Percentiles rank a stretch among this genome's conserved stretches.
phyloP scores from a whole-genome alignment of 2,113 vertebrate species.

The Notarius quadriscutis region DNA sequence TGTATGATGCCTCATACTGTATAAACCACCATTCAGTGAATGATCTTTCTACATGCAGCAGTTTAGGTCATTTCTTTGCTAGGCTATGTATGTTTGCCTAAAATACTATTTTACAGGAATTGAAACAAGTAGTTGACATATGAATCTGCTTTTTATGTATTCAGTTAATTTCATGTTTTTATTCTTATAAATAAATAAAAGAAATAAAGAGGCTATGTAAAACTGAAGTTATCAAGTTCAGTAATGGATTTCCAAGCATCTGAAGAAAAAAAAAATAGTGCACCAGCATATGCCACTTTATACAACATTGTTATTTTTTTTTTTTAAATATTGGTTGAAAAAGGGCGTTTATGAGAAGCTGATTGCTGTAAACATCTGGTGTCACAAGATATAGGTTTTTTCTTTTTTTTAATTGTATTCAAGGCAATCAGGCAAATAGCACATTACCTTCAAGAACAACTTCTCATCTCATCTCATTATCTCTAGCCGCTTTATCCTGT shows the following conservation, averaged over 20 bases:
- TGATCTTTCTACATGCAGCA: background rate
- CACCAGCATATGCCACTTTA: background rate
- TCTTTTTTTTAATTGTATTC: constrained; percentile 37
- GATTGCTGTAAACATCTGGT: constrained; percentile 33
- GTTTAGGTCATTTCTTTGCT: background rate
- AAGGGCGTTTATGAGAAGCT: constrained; percentile 24
- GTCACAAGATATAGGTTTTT: constrained; percentile 11
- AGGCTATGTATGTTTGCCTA: background rate
- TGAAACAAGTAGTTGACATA: background rate
- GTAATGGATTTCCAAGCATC: background rate
- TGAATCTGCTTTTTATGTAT: background rate
- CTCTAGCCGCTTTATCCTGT: too few species aligned
- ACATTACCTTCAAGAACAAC: constrained; percentile 9
- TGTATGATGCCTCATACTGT: background rate
- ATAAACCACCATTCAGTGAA: background rate
- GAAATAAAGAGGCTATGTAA: too few species aligned
- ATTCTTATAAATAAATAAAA: too few species aligned
- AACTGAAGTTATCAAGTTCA: too few species aligned
- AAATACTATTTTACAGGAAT: background rate
- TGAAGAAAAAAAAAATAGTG: too few species aligned
- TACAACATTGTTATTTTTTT: too few species aligned
- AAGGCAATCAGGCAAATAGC: constrained; percentile 24
- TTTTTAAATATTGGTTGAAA: constrained; percentile 16
- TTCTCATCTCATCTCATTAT: too few species aligned
- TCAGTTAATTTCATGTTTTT: too few species aligned